Conservation (phyloP, 2,797 vertebrate genomes). For the Podarcis lilfordi region DNA sequence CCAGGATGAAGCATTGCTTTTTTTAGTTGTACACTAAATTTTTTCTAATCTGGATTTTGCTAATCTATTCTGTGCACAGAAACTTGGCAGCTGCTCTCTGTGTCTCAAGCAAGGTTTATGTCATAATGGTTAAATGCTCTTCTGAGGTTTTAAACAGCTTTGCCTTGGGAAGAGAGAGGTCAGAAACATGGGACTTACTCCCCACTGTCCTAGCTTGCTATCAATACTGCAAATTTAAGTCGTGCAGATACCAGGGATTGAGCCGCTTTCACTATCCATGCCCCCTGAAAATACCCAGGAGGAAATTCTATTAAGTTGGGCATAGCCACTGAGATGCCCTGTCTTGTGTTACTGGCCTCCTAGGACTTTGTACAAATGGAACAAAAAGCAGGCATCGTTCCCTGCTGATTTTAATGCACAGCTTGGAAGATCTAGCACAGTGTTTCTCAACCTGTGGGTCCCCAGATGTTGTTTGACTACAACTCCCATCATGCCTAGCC, state of each 20-base stretch:
- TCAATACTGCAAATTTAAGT: background rate
- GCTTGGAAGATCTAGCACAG: no score
- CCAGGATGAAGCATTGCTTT: slow-evolving; percentile 35
- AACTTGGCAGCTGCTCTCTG: background rate
- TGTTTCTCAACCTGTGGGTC: no score
- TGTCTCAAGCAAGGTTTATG: background rate
- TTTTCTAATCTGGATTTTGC: slow-evolving; percentile 35
- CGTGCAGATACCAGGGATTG: background rate
- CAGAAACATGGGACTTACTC: background rate
- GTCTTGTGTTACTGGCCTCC: no score
- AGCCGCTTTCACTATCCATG: background rate
- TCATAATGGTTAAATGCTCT: background rate
- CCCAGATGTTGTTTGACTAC: no score
- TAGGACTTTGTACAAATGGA: no score
- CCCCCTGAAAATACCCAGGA: background rate
- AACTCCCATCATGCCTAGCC: no score
- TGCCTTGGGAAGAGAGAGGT: background rate
- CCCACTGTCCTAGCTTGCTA: background rate
- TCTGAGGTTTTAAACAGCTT: background rate
- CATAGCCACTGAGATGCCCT: no score
- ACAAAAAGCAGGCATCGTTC: no score
- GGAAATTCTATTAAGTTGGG: no score
- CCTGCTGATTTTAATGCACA: no score
- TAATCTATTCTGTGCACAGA: slow-evolving; percentile 19
- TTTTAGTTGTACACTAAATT: background rate